Evolutionary conservation across 1,140 invertebrate genomes (phyloP), one percentile per base, ranked within the genome.

Genomic region (Mya arenaria): DNA sequence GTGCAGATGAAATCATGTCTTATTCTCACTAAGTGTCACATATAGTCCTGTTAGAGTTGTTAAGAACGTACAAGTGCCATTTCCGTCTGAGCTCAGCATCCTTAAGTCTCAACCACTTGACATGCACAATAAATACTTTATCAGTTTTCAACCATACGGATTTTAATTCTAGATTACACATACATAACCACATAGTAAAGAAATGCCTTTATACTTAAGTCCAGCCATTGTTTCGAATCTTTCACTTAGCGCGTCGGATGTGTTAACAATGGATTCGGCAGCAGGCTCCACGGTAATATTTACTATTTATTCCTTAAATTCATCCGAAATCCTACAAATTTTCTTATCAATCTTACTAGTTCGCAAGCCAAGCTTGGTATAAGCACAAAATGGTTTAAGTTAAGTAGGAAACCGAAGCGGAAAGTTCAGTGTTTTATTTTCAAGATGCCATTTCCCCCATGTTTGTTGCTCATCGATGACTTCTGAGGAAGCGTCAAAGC

Each of bases 371-470:
- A 15, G 15, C 28, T 19, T 25, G 23, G 36, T 36, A 25, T 44
- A n/a, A 25, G n/a, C 6, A 41, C 1, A 28, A 44, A 3, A 68
- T 10, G 19, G 19, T 25, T 48, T 69, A 69, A 30, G 28, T 32
- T 19, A n/a, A 36, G 19, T 39, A 17, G 19, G 10, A n/a, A 32
- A 32, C 19, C 41, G 15, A 4, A 36, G n/a, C 10, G 62, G 30
- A 28, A 48, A 72, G 58, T 37, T 56, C 55, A 41, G 48, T 48
- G 63, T 32, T 63, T 36, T 48, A 63, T 48, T 62, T 13, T 23
- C 44, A 75, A 75, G 73, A 44, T 75, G 73, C 52, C 73, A 75
- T 65, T 75, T 75, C 73, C 73, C 73, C 37, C 62, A 62, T 4
- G 25, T 19, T 56, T 28, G 4, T 28, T 48, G 39, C 39, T 37